Conservation (phyloP, 2,888 invertebrate species). For the Anthrax anthrax region DNA sequence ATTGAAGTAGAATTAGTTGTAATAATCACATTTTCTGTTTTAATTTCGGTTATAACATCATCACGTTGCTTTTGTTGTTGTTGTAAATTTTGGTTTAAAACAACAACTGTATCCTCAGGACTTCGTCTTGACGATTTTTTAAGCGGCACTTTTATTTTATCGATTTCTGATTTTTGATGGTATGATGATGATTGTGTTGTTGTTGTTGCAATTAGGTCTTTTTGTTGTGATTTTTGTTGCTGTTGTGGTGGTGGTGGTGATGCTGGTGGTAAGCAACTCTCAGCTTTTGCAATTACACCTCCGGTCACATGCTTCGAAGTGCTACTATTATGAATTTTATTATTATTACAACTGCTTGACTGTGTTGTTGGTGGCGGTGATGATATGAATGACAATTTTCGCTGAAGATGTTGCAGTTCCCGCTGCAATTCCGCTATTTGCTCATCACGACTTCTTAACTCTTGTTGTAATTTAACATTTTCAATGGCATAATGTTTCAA, state of each 20-base stretch:
- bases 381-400: conserved; percentile 18
- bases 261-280: conserved; percentile 7
- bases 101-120: conserved; percentile 18
- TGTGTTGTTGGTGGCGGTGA: conserved; percentile 8
- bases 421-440: conserved; percentile 29
- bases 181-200: conserved; percentile 4
- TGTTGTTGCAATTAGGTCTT: conserved; percentile 5
- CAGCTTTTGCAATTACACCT: conserved; percentile 16
- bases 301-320: conserved; percentile 7
- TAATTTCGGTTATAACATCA: conserved; percentile 8
- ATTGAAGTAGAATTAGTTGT: background rate
- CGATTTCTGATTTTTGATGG: conserved; percentile 15
- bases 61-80: conserved; percentile 3
- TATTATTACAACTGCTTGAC: conserved; percentile 12
- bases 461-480: conserved; percentile 26
- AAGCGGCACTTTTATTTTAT: conserved; percentile 20
- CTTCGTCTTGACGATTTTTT: conserved; percentile 23
- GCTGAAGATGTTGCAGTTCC: conserved; percentile 26
- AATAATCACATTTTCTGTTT: too few relatives aligned
- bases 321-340: conserved; percentile 3
- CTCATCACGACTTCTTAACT: conserved; percentile 27
- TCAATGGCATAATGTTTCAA: conserved; percentile 21
- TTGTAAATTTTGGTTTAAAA: conserved; percentile 14
- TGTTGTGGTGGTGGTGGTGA: background rate
- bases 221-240: conserved; percentile 2